These are phyloP conservation scores for Amazonetta brasiliensis DNA, from an alignment of 2,797 vertebrate genomes.

Conservation along the genomic window DNA sequence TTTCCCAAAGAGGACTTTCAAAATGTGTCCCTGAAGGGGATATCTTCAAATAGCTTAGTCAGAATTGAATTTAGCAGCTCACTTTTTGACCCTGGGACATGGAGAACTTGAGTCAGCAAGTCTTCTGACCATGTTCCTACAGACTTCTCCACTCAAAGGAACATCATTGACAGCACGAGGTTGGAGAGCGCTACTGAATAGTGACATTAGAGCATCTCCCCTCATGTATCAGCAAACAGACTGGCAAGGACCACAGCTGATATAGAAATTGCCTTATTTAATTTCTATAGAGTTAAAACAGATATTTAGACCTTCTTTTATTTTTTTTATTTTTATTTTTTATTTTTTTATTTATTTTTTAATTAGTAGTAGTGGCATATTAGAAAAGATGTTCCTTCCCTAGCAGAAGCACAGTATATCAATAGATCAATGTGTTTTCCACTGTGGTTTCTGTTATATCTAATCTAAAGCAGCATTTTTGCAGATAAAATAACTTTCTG, in stretches of 20 bases:
- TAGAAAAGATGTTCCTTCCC: not conserved
- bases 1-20: not conserved
- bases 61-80: conserved; percentile 26
- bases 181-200: conserved; percentile 26
- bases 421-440: not conserved
- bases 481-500: not conserved
- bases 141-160: not conserved
- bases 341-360: not conserved
- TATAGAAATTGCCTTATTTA: not conserved
- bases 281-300: not conserved
- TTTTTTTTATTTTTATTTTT: not conserved
- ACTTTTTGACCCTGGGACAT: conserved; percentile 1
- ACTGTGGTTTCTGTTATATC: not conserved
- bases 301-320: not conserved
- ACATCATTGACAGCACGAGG: not conserved
- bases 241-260: conserved; percentile 18
- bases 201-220: not conserved
- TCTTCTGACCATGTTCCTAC: not conserved
- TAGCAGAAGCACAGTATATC: not conserved
- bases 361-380: not conserved
- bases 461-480: not conserved
- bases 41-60: not conserved
- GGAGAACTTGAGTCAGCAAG: conserved; percentile 16
- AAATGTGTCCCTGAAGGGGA: not conserved
- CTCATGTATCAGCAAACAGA: conserved; percentile 46